A percentile compares a stretch with the other conserved stretches of the same genome.
phyloP scores from a whole-genome alignment of 2,888 invertebrate species.

The Ligdia adustata region DNA sequence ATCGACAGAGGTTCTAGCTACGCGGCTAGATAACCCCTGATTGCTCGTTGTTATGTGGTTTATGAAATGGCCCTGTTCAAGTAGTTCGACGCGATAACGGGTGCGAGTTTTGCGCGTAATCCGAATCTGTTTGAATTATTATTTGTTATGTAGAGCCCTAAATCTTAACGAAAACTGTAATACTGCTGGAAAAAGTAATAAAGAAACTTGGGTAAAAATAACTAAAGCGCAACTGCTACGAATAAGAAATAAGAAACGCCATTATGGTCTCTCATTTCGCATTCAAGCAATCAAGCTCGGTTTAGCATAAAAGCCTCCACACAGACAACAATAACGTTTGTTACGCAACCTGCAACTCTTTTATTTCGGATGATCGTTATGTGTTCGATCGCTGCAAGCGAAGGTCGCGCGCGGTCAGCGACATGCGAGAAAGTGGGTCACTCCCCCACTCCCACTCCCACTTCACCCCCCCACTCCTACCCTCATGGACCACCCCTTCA shows the following conservation, averaged over 20 bases:
- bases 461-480: slow-evolving; percentile 22
- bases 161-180: no score
- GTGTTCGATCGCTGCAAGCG: slow-evolving; percentile 70
- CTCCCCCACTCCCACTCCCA: slow-evolving; percentile 45
- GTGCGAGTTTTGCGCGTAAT: neutral
- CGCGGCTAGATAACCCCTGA: slow-evolving; percentile 63
- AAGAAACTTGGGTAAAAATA: no score
- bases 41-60: slow-evolving; percentile 51
- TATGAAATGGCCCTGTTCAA: slow-evolving; percentile 17
- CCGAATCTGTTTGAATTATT: neutral
- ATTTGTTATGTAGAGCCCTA: no score
- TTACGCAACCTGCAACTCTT: slow-evolving; percentile 63
- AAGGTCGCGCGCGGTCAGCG: slow-evolving; percentile 80
- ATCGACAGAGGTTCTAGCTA: slow-evolving; percentile 72
- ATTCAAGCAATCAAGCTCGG: slow-evolving; percentile 13
- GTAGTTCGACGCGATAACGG: slow-evolving; percentile 7
- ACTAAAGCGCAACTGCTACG: no score
- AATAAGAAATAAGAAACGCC: no score
- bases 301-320: slow-evolving; percentile 24
- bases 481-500: slow-evolving; percentile 27
- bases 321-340: slow-evolving; percentile 56
- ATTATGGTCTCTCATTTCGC: slow-evolving; percentile 11
- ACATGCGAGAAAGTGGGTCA: slow-evolving; percentile 75
- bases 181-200: no score
- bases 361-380: slow-evolving; percentile 58